A percentile compares a stretch with the other conserved stretches of the same genome.
phyloP scores from a whole-genome alignment of 2,888 invertebrate species.

The Endotricha flammealis region DNA sequence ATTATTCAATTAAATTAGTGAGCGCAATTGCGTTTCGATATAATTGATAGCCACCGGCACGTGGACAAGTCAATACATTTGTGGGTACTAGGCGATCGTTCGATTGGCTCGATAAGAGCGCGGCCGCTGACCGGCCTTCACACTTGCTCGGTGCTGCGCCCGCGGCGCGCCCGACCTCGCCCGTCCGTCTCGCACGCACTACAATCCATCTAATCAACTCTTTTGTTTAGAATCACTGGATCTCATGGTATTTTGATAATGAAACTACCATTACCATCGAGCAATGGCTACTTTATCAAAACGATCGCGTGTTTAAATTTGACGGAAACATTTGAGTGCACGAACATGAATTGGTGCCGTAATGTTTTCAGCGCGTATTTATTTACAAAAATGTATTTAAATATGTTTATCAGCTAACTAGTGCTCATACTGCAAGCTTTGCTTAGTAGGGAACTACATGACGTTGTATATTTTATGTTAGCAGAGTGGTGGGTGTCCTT shows the following conservation, averaged over 20 bases:
- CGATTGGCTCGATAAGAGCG: conserved; percentile 64
- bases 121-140: conserved; percentile 77
- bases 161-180: conserved; percentile 49
- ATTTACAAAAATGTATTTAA: too few species aligned
- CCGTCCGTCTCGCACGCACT: conserved; percentile 45
- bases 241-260: neutral
- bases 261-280: neutral
- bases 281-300: too few species aligned
- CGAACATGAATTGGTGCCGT: too few species aligned
- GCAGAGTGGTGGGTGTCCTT: too few species aligned
- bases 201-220: conserved; percentile 29
- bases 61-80: conserved; percentile 52
- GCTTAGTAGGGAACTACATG: too few species aligned
- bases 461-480: too few species aligned
- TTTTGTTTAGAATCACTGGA: conserved; percentile 18
- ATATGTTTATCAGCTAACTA: too few species aligned
- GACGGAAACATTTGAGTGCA: too few species aligned
- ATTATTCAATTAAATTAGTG: conserved; percentile 23
- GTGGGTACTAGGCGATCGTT: conserved; percentile 44
- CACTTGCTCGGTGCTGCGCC: conserved; percentile 46
- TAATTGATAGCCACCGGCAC: conserved; percentile 45
- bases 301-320: too few species aligned
- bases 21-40: conserved; percentile 35
- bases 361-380: too few species aligned
- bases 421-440: too few species aligned